Percentiles rank a stretch among this genome's conserved stretches.
Evolutionary conservation across 2,888 invertebrate genomes (phyloP).

Genomic region (Torymus auratus): DNA sequence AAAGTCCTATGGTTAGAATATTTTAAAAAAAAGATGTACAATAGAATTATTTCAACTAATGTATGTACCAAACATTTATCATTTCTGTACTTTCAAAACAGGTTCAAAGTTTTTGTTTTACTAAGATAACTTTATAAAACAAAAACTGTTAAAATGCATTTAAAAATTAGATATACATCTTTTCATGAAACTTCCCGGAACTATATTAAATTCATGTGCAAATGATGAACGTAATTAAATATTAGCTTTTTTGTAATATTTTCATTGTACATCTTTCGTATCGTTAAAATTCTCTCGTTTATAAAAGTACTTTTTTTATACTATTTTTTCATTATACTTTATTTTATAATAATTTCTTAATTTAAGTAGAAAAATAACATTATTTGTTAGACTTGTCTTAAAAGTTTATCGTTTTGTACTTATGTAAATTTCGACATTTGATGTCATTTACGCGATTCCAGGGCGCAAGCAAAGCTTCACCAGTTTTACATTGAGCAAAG

Average conservation of each 20-base stretch:
- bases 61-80: too few relatives aligned
- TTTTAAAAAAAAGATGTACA: too few relatives aligned
- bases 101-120: background rate
- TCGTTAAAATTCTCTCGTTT: conserved; percentile 22
- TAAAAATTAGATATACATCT: background rate
- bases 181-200: too few relatives aligned
- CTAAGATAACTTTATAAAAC: too few relatives aligned
- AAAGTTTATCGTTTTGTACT: conserved; percentile 47
- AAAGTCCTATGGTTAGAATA: too few relatives aligned
- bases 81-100: too few relatives aligned
- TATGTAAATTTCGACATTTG: conserved; percentile 50
- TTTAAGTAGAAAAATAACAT: conserved; percentile 23
- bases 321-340: conserved; percentile 21
- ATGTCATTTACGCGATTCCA: conserved; percentile 15
- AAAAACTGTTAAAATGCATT: too few relatives aligned
- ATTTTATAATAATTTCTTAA: conserved; percentile 29
- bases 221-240: conserved; percentile 5
- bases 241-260: background rate
- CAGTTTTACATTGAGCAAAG: conserved; percentile 31
- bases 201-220: background rate
- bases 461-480: conserved; percentile 24
- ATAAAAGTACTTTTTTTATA: conserved; percentile 45
- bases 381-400: conserved; percentile 1
- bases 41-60: too few relatives aligned
- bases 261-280: background rate